Percentiles rank a stretch among this genome's conserved stretches.
These are phyloP conservation scores for Brachirus orientalis DNA, from an alignment of 2,113 vertebrate genomes.

Conservation along the genomic window DNA sequence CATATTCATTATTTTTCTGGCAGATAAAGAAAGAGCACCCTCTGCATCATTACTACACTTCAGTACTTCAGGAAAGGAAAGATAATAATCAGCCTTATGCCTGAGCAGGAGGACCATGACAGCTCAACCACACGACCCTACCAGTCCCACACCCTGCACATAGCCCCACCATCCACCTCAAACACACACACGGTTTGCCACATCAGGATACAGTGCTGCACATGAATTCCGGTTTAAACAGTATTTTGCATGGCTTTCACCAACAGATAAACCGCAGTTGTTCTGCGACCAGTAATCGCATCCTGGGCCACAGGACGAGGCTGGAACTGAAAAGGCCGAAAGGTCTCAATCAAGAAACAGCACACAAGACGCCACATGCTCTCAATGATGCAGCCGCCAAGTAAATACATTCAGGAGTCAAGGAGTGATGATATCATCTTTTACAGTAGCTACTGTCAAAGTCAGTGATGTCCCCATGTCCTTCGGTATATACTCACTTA, in stretches of 20 bases:
- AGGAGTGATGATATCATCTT: too few relatives aligned
- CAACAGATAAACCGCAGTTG: slow-evolving; percentile 84
- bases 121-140: slow-evolving; percentile 80
- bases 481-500: too few relatives aligned
- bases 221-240: slow-evolving; percentile 86
- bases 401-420: too few relatives aligned
- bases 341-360: slow-evolving; percentile 27
- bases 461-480: too few relatives aligned
- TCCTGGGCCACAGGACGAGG: slow-evolving; percentile 60
- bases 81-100: slow-evolving; percentile 74
- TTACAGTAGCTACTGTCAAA: too few relatives aligned
- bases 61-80: slow-evolving; percentile 59
- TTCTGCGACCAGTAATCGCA: slow-evolving; percentile 75
- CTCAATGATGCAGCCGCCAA: too few relatives aligned
- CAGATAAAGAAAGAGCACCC: slow-evolving; percentile 67
- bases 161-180: slow-evolving; percentile 65
- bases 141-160: slow-evolving; percentile 69
- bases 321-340: slow-evolving; percentile 49
- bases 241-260: slow-evolving; percentile 79
- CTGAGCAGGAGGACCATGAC: slow-evolving; percentile 52
- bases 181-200: slow-evolving; percentile 71
- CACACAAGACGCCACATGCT: slow-evolving; percentile 20
- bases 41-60: slow-evolving; percentile 65
- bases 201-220: slow-evolving; percentile 85
- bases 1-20: slow-evolving; percentile 70